These are phyloP conservation scores for Psilanteris sp. DNA, from an alignment of 1,140 invertebrate species.

Conservation along the genomic window DNA sequence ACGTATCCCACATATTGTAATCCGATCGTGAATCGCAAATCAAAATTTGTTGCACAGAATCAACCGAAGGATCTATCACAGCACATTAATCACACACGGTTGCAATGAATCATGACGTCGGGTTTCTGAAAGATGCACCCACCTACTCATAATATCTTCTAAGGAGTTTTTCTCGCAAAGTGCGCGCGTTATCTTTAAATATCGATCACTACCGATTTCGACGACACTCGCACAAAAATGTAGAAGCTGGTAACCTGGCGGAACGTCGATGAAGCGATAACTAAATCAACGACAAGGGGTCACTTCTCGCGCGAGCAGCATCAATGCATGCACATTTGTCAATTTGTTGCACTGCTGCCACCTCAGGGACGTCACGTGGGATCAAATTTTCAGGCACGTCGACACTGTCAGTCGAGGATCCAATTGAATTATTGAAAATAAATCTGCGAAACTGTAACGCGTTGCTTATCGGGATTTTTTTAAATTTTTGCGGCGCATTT, in stretches of 20 bases:
- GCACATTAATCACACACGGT: constrained; percentile 7
- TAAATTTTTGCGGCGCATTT: no score
- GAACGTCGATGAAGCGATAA: constrained; percentile 72
- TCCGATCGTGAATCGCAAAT: no score
- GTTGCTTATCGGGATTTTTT: no score
- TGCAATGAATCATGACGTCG: not conserved
- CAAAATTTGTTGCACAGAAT: no score
- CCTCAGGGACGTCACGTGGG: constrained; percentile 71
- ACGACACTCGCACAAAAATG: constrained; percentile 49
- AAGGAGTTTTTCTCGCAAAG: constrained; percentile 65
- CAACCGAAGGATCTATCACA: not conserved
- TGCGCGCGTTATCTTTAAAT: constrained; percentile 48
- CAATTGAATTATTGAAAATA: no score
- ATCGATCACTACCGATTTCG: constrained; percentile 57
- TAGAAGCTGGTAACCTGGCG: constrained; percentile 64
- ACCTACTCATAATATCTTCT: constrained; percentile 79
- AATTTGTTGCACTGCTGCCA: constrained; percentile 72
- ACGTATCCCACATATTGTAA: no score
- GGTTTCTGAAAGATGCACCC: constrained; percentile 57
- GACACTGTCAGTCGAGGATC: no score
- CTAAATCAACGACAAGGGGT: constrained; percentile 76
- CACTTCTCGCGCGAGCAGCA: constrained; percentile 68
- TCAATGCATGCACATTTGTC: constrained; percentile 71
- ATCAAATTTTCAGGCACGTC: constrained; percentile 65
- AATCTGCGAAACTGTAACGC: no score